These are phyloP conservation scores for Eupleurogrammus muticus DNA, from an alignment of 2,797 vertebrate species.

Conservation along the genomic window DNA sequence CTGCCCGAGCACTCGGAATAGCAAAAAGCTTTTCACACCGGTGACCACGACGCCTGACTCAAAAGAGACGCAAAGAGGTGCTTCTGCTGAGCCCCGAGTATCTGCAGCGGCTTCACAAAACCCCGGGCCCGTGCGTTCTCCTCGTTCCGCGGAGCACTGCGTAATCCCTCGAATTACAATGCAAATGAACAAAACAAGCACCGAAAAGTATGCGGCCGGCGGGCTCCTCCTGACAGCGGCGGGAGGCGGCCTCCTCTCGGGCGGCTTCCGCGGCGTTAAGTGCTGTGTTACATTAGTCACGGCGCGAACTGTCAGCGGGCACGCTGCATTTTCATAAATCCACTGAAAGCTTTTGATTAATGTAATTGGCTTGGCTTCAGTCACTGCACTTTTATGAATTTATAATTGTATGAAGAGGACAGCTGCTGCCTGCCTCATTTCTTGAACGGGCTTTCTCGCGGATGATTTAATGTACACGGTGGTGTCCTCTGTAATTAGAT, in stretches of 20 bases:
- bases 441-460: constrained; percentile 15
- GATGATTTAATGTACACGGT: constrained; percentile 17
- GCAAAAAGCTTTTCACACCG: not conserved
- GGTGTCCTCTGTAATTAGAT: constrained; percentile 19
- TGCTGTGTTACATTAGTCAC: constrained; percentile 41
- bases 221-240: constrained; percentile 17
- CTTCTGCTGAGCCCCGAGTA: constrained; percentile 30
- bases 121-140: not conserved
- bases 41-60: not conserved
- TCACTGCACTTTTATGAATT: constrained; percentile 50
- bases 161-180: constrained; percentile 35
- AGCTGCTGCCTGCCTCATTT: constrained; percentile 21
- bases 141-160: not conserved
- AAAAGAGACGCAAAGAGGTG: constrained; percentile 23
- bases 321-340: constrained; percentile 53
- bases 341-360: constrained; percentile 63
- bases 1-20: constrained; percentile 2
- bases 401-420: constrained; percentile 20
- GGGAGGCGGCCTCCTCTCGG: constrained; percentile 23
- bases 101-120: constrained; percentile 17
- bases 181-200: constrained; percentile 37
- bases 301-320: constrained; percentile 34
- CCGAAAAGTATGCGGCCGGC: constrained; percentile 3
- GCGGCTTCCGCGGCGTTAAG: constrained; percentile 25
- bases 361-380: constrained; percentile 50